Evolutionary conservation across 1,140 invertebrate genomes (phyloP), one percentile per base, ranked within the genome.

Genomic region (Gonatopus flavifemur): DNA sequence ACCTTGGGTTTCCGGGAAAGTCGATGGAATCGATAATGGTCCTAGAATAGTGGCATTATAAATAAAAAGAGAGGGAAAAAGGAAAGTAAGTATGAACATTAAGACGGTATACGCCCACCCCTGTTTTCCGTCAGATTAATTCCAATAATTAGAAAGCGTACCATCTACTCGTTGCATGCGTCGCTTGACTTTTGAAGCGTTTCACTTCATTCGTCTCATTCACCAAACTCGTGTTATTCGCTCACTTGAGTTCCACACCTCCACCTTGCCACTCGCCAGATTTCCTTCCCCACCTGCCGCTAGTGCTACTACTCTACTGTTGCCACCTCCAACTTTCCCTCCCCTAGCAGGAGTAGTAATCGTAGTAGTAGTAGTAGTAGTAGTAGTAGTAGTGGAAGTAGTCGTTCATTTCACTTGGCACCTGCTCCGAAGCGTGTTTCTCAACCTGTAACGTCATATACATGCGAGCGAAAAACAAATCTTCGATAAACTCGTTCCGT

Each of bases 141-240:
- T 59, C 55, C 61, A 59, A 69, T 70, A 64, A 71, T 71, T 71
- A 69, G 66, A 67, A 67, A 67, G 59, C 60, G 60, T 66, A 69
- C 69, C 64, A 64, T 66, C 57, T 60, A 68, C 59, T 67, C 64
- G 59, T 69, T 70, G 51, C 66, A 69, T 59, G 65, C 64, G 57
- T 61, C 57, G 62, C n/a, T 53, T 61, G 57, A 66, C 59, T 69
- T n/a, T 52, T 21, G 56, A 57, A 64, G 51, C 64, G 57, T 72
- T 69, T 69, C 63, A 69, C 68, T 64, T 68, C 61, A 65, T 66
- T 70, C 62, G 65, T 52, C 59, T 59, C 67, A 69, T 69, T 70
- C 66, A 68, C 60, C 42, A 60, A 66, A 64, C 66, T 57, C 58
- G 52, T 55, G 47, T 62, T 66, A 66, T 63, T 52, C 63, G 52